Conservation (phyloP, 2,797 vertebrate species). For the Falco concolor region DNA sequence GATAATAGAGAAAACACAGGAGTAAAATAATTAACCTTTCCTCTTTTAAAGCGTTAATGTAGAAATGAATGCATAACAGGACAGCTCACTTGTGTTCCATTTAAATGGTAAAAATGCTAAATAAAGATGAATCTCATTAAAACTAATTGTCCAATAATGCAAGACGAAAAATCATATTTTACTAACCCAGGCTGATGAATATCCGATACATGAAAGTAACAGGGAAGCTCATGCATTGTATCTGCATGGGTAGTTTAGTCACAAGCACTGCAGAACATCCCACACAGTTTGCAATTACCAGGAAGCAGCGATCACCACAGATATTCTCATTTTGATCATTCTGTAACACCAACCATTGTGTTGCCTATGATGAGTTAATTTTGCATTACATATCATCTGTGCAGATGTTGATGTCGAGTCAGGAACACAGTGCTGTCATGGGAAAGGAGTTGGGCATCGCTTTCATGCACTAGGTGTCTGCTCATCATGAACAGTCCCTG, state of each 20-base stretch:
- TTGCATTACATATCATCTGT: neutral
- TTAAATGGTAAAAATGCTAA: neutral
- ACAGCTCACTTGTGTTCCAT: neutral
- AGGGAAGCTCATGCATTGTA: neutral
- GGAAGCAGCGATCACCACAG: neutral
- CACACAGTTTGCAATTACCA: neutral
- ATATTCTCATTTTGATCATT: neutral
- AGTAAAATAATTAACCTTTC: neutral
- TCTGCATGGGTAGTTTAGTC: neutral
- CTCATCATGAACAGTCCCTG: slow-evolving; percentile 5
- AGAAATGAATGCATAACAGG: neutral
- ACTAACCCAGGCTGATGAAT: neutral
- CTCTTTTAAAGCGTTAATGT: neutral
- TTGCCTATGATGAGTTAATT: neutral
- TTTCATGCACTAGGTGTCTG: neutral
- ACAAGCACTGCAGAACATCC: neutral
- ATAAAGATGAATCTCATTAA: neutral
- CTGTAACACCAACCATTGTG: neutral
- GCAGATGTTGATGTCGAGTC: neutral
- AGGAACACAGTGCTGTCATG: neutral
- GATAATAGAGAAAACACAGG: neutral
- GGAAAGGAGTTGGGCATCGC: neutral
- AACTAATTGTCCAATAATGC: neutral
- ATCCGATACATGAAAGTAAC: neutral
- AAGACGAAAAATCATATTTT: neutral